Evolutionary conservation across 1,140 invertebrate genomes (phyloP), one percentile per base, ranked within the genome.

Genomic region (Drosophila sproati): DNA sequence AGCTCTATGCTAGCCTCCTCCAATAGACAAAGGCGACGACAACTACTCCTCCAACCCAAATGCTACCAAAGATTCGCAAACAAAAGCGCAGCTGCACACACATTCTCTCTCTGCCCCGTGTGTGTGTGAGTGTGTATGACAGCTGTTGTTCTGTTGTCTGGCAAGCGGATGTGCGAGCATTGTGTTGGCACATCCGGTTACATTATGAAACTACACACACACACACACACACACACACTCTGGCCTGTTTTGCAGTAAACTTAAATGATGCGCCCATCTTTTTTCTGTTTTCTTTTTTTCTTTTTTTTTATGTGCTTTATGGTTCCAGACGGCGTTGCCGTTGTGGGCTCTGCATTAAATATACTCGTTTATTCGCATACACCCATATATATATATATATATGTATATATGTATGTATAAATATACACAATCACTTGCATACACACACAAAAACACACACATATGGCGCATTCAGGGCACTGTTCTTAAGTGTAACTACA

Each of bases 151-250:
- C 48, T 82, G 80, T 85, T 89, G 86, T 89, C 81, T 85, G 74
- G 78, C 63, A 70, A 85, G 81, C 86, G 85, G 85, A 89, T 89
- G 85, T 89, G 85, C 85, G 72, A 89, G 85, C 85, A 89, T 89
- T 89, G 86, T 89, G 85, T 89, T 90, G 85, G 85, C 85, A 90
- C 85, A 89, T 89, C 85, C 85, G 85, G 85, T 90, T 89, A 88
- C 83, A 88, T 88, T 88, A 89, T 88, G 80, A 78, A 83, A 88
- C 83, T 89, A 87, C 73, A 80, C 72, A 82, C 52, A 10, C 54
- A 41, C 35, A 37, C 61, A 51, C 35, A 48, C 47, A 51, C 47
- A 43, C 60, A 56, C 47, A 64, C 35, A 39, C 32, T 31, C 63
- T 48, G 67, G 52, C 45, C 45, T 54, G 34, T 75, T 64, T 28